Evolutionary conservation across 2,888 invertebrate genomes (phyloP), one percentile per base, ranked within the genome.

Genomic region (Homarus gammarus): DNA sequence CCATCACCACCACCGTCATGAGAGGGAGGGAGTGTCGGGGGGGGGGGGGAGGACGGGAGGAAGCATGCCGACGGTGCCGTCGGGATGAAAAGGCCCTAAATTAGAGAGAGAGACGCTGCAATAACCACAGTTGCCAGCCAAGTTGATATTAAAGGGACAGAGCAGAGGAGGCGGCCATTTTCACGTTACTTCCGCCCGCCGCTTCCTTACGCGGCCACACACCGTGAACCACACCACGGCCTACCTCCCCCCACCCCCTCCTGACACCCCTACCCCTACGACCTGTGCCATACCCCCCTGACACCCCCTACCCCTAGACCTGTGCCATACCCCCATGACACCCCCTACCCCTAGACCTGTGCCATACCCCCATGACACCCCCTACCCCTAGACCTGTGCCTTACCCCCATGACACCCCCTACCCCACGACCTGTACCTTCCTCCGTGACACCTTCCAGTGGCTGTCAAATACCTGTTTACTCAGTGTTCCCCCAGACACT

Each of bases 21-120:
- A 38, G 40, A 1, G 44, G 75, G 77, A n/a, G 44, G 44, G 8
- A 3, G 49, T 6, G 10, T n/a, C 2, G 5, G 27, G 49, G 27
- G n/a, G 44, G 31, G 5, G 15, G 33, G 33, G 77, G 40, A 12
- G 38, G n/a, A 49, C 18, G 49, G 44, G 77, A n/a, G 2, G 44
- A 77, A 15, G n/a, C 44, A 18, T 18, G 40, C 75, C 27, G 12
- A 56, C 22, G 22, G 18, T 56, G 56, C 0, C 77, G 36, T 10
- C 33, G 56, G 33, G 36, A 79, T 79, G 79, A 61, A 79, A 79
- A 79, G 79, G 61, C 22, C 33, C 44, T 61, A 79, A 79, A 79
- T 79, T 79, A 77, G 40, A 79, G 79, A 33, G 78, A 75, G 51
- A 77, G 56, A 51, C 61, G 61, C 61, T 61, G 36, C 61, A 79